Evolutionary conservation across 2,888 invertebrate species (phyloP).

Genomic region (Drosophila rubida): DNA sequence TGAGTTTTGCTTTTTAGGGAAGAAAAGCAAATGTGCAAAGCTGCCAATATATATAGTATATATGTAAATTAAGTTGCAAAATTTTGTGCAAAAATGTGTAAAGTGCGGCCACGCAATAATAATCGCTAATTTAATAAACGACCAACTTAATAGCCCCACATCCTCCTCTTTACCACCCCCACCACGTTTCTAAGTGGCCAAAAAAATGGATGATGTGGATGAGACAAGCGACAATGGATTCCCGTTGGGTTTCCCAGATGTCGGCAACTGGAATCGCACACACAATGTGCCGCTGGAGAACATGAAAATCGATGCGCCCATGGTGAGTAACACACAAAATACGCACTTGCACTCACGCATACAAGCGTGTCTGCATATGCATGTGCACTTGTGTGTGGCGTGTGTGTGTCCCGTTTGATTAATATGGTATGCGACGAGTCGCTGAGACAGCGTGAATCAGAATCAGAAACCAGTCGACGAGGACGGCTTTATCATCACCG

Average conservation of each 20-base stretch:
- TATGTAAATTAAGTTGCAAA: constrained; percentile 25
- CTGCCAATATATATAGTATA: constrained; percentile 30
- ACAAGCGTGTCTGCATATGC: background rate
- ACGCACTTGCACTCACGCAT: background rate
- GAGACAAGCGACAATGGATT: constrained; percentile 76
- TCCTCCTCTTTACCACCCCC: background rate
- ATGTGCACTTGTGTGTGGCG: background rate
- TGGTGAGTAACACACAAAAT: constrained; percentile 83
- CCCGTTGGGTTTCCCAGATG: constrained; percentile 79
- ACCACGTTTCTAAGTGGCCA: background rate
- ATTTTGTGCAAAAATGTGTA: constrained; percentile 40
- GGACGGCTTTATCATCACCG: constrained; percentile 27
- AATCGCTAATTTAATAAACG: constrained; percentile 45
- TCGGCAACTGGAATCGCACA: constrained; percentile 87
- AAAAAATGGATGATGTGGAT: constrained; percentile 67
- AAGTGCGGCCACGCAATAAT: constrained; percentile 37
- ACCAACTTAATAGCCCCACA: constrained; percentile 26
- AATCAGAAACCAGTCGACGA: constrained; percentile 21
- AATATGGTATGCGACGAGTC: constrained; percentile 17
- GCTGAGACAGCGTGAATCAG: constrained; percentile 49
- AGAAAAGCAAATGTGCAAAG: constrained; percentile 50
- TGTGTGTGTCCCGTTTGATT: constrained; percentile 14
- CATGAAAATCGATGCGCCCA: constrained; percentile 91
- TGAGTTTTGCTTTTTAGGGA: constrained; percentile 48
- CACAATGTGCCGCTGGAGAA: constrained; percentile 88